phyloP scores from a whole-genome alignment of 2,797 vertebrate species.

The Platalea minor region DNA sequence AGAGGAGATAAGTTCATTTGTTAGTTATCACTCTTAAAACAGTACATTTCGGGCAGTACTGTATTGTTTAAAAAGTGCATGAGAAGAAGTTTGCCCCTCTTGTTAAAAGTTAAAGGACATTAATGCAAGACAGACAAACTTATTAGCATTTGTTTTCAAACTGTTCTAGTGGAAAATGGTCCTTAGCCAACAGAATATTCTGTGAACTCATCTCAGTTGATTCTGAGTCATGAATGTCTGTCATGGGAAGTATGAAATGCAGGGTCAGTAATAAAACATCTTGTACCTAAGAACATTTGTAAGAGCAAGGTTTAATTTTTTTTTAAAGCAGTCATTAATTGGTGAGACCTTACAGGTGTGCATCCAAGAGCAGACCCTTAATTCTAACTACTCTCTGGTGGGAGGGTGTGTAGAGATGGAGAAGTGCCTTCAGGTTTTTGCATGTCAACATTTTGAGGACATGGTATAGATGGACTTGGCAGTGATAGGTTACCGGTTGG shows the following conservation, averaged over 20 bases:
- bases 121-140: background rate
- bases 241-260: constrained; percentile 33
- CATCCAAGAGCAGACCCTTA: background rate
- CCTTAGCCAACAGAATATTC: background rate
- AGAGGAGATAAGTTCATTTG: background rate
- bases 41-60: background rate
- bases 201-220: background rate
- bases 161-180: constrained; percentile 2
- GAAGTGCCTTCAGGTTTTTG: background rate
- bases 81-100: background rate
- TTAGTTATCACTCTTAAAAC: background rate
- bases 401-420: background rate
- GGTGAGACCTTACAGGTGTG: background rate
- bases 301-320: background rate
- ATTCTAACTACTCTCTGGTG: background rate
- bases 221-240: constrained; percentile 25
- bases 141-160: constrained; percentile 1
- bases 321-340: background rate
- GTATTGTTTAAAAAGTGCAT: background rate
- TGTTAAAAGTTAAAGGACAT: background rate
- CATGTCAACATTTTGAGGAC: background rate
- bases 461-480: no score
- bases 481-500: no score
- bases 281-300: background rate
- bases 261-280: background rate